Base-by-base conservation (phyloP, 2,888 invertebrate species). In the Acleris holmiana region DNA sequence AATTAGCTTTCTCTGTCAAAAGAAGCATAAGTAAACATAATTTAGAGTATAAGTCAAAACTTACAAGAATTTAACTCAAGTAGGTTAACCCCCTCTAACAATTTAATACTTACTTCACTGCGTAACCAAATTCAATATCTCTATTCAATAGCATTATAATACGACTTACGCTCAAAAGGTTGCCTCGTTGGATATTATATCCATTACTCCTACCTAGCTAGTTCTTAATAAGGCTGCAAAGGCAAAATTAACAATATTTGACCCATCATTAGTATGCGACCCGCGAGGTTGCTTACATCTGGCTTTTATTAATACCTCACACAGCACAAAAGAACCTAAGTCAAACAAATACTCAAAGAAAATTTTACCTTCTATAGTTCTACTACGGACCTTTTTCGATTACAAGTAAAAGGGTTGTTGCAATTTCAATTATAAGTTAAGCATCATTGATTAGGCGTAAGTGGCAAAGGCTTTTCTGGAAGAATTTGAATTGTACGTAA, bases 211-310 rank as follows among this genome's bases (percentile, higher is more conserved):
- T 59, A 64, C 44, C 21, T 23, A 48, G 50, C 50, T 51, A 64
- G 54, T 61, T 57, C 63, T 61, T 68, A 68, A 68, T 68, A 68
- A 60, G 62, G 58, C 47, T 48, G 66, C 67, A 67, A 61, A 62
- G 63, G 68, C 59, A 66, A 68, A 70, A 70, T 70, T 70, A 70
- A 60, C 58, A 67, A 67, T 64, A 68, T 61, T 65, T 67, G 70
- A 66, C 68, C 70, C 67, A 35, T 54, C 48, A 65, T 70, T 70
- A 68, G 67, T 68, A 70, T 70, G 68, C 70, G 61, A 62, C 61
- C 68, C 67, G 47, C 58, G 55, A 49, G 64, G 67, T 67, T 66
- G 55, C 61, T 58, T 66, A 64, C 68, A 53, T 61, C 69, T 66
- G 66, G 21, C 46, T 55, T 61, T 48, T 54, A 66, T 66, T 61